Percentiles rank a stretch among this genome's conserved stretches.
Conservation (phyloP, 2,113 vertebrate genomes). For the Crocuta crocuta region DNA sequence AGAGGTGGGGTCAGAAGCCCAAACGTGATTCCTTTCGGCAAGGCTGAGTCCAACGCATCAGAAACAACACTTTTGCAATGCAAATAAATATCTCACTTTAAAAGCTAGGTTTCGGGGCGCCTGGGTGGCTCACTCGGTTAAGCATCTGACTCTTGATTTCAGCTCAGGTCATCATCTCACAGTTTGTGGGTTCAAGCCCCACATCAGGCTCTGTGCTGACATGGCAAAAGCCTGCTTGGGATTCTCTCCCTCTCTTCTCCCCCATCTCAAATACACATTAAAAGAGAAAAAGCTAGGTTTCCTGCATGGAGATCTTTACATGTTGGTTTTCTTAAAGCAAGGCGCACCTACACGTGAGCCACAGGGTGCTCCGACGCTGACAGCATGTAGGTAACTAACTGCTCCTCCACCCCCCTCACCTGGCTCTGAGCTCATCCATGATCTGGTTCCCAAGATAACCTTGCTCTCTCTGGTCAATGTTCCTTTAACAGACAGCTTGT, state of each 20-base stretch:
- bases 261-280: too few species aligned
- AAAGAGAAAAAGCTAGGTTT: neutral
- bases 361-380: neutral
- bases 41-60: neutral
- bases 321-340: neutral
- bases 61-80: neutral
- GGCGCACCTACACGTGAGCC: neutral
- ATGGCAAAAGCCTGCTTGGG: too few species aligned
- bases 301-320: neutral
- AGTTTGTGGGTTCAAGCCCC: too few species aligned
- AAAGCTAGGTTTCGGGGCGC: too few species aligned
- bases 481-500: neutral
- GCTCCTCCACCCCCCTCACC: neutral
- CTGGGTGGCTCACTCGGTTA: too few species aligned
- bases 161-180: too few species aligned
- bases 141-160: too few species aligned
- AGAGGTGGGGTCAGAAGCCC: neutral
- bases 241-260: too few species aligned
- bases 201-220: too few species aligned
- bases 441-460: neutral
- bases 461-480: neutral
- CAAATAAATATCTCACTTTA: neutral
- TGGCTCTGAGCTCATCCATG: neutral
- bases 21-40: neutral
- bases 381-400: too few species aligned